Conservation (phyloP, 2,113 vertebrate genomes). For the Cyanoderma ruficeps region DNA sequence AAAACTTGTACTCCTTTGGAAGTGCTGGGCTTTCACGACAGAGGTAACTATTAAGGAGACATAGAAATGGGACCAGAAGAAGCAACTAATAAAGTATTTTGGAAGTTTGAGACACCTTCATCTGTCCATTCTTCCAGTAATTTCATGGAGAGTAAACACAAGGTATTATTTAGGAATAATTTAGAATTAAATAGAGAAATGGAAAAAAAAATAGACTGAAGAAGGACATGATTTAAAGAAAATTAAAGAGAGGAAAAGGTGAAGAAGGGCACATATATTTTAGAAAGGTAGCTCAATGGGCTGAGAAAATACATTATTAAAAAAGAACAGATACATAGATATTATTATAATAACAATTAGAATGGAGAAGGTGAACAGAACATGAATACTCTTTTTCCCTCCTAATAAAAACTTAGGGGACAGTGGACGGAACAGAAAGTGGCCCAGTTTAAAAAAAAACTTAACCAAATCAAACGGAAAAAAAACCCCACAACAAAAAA, state of each 20-base stretch:
- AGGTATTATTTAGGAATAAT: fast-evolving
- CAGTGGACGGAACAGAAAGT: neutral
- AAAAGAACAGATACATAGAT: neutral
- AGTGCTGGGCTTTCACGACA: neutral
- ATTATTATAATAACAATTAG: neutral
- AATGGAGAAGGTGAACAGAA: neutral
- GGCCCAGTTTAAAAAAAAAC: neutral
- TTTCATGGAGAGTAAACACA: neutral
- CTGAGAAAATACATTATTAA: neutral
- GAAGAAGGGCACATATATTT: neutral
- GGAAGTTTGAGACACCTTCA: neutral
- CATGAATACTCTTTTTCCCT: neutral
- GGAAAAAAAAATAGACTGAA: neutral
- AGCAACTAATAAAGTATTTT: neutral
- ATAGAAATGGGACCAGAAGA: neutral
- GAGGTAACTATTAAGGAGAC: neutral
- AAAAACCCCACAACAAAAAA: neutral
- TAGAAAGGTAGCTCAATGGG: neutral
- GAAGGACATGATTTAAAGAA: neutral
- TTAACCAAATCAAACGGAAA: neutral
- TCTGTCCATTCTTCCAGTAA: neutral
- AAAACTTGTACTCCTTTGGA: neutral
- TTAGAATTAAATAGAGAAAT: neutral
- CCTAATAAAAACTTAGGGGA: neutral
- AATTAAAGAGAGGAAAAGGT: neutral